These are phyloP conservation scores for Ricordea florida DNA, from an alignment of 92 coral and sea anemone species.

Conservation along the genomic window DNA sequence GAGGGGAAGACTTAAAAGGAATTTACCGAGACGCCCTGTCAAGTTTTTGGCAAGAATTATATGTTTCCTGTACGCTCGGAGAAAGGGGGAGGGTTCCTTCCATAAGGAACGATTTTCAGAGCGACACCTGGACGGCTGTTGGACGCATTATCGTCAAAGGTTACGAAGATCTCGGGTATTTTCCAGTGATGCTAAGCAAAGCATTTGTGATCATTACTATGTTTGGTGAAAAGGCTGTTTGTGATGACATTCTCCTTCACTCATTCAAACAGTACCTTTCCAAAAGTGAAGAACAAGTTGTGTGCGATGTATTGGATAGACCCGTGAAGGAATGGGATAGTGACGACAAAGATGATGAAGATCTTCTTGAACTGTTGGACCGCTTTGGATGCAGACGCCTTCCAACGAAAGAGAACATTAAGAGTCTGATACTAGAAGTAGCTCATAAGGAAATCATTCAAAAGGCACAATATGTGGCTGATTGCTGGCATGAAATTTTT, in stretches of 20 bases:
- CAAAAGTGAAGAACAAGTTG: conserved; percentile 40
- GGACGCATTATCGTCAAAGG: too few species aligned
- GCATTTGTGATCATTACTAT: conserved; percentile 41
- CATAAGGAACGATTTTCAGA: too few species aligned
- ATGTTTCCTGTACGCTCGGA: too few species aligned
- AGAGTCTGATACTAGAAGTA: conserved; percentile 42
- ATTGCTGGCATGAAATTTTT: conserved; percentile 43
- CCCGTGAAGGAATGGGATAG: conserved; percentile 12
- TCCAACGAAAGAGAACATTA: conserved; percentile 42
- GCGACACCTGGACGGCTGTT: too few species aligned
- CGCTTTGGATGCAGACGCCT: conserved; percentile 32
- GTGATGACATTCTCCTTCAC: conserved; percentile 33
- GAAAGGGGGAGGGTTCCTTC: too few species aligned
- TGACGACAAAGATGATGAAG: conserved; percentile 39
- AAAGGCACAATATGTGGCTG: conserved; percentile 51
- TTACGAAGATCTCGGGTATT: conserved; percentile 30
- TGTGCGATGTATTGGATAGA: conserved; percentile 34
- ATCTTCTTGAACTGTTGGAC: conserved; percentile 39
- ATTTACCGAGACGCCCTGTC: too few species aligned
- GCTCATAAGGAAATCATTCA: conserved; percentile 53
- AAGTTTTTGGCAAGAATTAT: too few species aligned
- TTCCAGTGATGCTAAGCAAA: conserved; percentile 34
- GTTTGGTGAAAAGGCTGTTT: conserved; percentile 39
- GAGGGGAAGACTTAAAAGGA: too few species aligned
- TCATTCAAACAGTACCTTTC: conserved; percentile 39